Evolutionary conservation across 2,797 vertebrate species (phyloP), one percentile per base, ranked within the genome.

Genomic region (Cichlasoma orientale): DNA sequence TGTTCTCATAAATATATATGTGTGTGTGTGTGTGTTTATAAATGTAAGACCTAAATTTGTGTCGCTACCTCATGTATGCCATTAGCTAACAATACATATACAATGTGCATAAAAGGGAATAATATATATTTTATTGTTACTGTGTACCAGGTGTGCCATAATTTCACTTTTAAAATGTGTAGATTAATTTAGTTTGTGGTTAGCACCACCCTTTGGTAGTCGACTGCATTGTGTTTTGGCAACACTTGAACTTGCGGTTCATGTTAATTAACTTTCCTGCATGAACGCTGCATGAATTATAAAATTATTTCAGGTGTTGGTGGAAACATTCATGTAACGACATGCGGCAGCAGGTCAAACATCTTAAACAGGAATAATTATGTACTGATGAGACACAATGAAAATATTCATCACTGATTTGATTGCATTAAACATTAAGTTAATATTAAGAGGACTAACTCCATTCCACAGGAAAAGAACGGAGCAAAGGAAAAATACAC

Each of bases 201-300:
- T 89, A 92, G 92, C 93, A 84, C 92, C 93, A 90, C 92, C 91
- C 91, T 88, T 93, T 93, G 93, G 92, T 68, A 47, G 74, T 63
- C 33, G 56, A 57, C 80, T 86, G 92, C 86, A 91, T 74, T 91
- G 85, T 86, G 63, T 79, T 72, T 19, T 58, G 50, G 41, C 68
- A 58, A 59, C 52, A 66, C 57, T 68, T 75, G 70, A 68, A 79
- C 79, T 77, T 72, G 55, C 79, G 78, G 58, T 82, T 88, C 74
- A 33, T 79, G 85, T 83, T 85, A 89, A 83, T 89, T 83, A 86
- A 88, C 74, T 79, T 87, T 66, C 14, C 33, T 72, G 72, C 74
- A 79, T 79, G 44, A 70, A 77, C 41, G 31, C 70, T 44, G 69
- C 14, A 25, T 73, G 33, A 79, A 82, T 84, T 71, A 84, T 82